phyloP scores from a whole-genome alignment of 2,888 invertebrate species.

The Sesia apiformis region DNA sequence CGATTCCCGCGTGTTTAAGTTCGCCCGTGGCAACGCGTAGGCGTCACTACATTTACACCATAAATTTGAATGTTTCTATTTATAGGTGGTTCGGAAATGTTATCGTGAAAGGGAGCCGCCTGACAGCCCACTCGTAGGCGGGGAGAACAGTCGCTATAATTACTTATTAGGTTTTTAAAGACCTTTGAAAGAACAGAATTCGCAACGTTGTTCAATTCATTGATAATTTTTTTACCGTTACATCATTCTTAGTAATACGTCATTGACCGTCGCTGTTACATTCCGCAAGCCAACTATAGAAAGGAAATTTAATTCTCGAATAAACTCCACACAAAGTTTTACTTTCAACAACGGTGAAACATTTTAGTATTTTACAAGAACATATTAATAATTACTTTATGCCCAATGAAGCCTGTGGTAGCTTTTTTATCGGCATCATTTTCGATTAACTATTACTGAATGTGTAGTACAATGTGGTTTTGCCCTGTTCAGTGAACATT shows the following conservation, averaged over 20 bases:
- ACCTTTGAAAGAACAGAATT: not conserved
- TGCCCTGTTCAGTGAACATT: too few species aligned
- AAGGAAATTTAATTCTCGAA: not conserved
- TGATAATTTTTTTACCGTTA: not conserved
- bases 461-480: too few species aligned
- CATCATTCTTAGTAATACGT: not conserved
- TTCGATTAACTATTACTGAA: too few species aligned
- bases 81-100: conserved; percentile 36
- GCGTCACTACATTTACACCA: conserved; percentile 49
- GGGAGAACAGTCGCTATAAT: conserved; percentile 4
- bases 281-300: not conserved
- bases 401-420: too few species aligned
- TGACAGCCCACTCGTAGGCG: conserved; percentile 22
- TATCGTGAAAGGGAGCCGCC: conserved; percentile 41
- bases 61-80: conserved; percentile 51
- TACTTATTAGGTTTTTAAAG: not conserved
- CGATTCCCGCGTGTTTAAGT: not conserved
- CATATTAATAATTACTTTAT: too few species aligned
- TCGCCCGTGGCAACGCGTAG: conserved; percentile 22
- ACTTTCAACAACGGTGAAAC: too few species aligned
- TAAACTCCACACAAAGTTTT: too few species aligned
- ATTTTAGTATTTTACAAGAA: too few species aligned
- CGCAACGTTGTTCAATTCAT: not conserved
- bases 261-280: not conserved
- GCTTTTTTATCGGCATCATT: too few species aligned